These are phyloP conservation scores for Salvelinus sp. DNA, from an alignment of 2,113 vertebrate genomes.

Conservation along the genomic window DNA sequence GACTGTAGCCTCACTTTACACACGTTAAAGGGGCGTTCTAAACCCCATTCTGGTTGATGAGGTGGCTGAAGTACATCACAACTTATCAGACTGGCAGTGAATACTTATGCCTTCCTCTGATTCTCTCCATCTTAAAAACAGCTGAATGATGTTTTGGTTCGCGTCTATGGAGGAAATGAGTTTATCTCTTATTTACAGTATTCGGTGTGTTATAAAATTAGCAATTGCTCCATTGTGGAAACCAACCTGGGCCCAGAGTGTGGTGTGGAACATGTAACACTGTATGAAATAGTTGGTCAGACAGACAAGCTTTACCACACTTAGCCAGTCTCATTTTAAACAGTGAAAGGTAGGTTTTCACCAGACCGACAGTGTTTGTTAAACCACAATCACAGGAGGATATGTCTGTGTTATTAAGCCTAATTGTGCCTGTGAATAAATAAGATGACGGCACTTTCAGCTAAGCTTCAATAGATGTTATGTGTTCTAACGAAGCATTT, in stretches of 20 bases:
- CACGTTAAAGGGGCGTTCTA: background rate
- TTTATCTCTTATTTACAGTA: slow-evolving; percentile 60
- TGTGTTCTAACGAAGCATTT: slow-evolving; percentile 23
- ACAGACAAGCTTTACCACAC: background rate
- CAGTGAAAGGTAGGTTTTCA: no score
- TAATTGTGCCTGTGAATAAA: background rate
- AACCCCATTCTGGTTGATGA: background rate
- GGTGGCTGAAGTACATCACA: slow-evolving; percentile 2
- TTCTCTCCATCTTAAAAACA: slow-evolving; percentile 22
- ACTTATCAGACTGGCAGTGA: slow-evolving; percentile 30
- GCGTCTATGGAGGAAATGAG: slow-evolving; percentile 39
- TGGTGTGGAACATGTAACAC: background rate
- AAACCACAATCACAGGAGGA: background rate
- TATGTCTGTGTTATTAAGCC: slow-evolving; percentile 9
- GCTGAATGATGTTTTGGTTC: slow-evolving; percentile 28
- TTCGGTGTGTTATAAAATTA: slow-evolving; percentile 58
- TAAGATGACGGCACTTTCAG: slow-evolving; percentile 4
- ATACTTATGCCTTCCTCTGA: slow-evolving; percentile 5
- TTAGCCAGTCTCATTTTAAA: no score
- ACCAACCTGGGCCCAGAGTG: slow-evolving; percentile 19
- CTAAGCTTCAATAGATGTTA: slow-evolving; percentile 14
- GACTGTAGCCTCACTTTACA: background rate
- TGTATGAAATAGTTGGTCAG: background rate
- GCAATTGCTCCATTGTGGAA: slow-evolving; percentile 31
- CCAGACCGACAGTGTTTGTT: background rate